Base-by-base conservation (phyloP, 2,888 invertebrate genomes). In the Drosophila bunnanda region DNA sequence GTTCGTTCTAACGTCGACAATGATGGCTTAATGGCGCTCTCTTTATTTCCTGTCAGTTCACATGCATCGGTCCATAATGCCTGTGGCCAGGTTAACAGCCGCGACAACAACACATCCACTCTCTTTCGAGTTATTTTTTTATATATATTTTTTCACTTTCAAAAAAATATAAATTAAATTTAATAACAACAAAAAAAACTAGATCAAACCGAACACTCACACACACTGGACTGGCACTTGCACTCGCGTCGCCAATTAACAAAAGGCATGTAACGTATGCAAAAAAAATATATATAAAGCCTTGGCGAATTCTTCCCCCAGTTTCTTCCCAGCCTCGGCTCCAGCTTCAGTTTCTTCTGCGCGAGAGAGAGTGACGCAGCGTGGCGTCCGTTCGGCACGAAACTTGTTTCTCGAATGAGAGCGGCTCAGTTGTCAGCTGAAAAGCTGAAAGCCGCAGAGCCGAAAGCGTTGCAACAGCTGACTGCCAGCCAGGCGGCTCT, bases 391-490 rank as follows among this genome's bases (percentile, higher is more conserved):
- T 76, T 82, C 86, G 79, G 79, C 77, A 82, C 81, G 85, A 87
- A 90, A 88, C 90, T 89, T 84, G 91, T 89, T 90, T 88, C 80
- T 69, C 89, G 79, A 90, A 90, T 90, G 80, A 89, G 76, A 68
- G 46, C 34, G 50, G 55, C 77, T 75, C 80, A 72, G 79, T 25
- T 70, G 65, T 65, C 67, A 67, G 67, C 67, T 65, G 82, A 71
- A 57, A 34, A 13, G 28, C 50, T 66, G 77, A 84, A 80, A 78
- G 78, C 76, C 32, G 8, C 4, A 9, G 20, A 55, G 78, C 71
- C 56, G 76, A 15, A 52, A 52, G 50, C 34, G 67, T 60, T 9
- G 59, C 39, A 53, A 38, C 59, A 59, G 58, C 38, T 59, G 62
- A 48, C 38, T 52, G 50, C 7, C 13, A 48, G 46, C 20, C 20